Base-by-base conservation (phyloP, 2,113 vertebrate species). In the Carollia perspicillata region DNA sequence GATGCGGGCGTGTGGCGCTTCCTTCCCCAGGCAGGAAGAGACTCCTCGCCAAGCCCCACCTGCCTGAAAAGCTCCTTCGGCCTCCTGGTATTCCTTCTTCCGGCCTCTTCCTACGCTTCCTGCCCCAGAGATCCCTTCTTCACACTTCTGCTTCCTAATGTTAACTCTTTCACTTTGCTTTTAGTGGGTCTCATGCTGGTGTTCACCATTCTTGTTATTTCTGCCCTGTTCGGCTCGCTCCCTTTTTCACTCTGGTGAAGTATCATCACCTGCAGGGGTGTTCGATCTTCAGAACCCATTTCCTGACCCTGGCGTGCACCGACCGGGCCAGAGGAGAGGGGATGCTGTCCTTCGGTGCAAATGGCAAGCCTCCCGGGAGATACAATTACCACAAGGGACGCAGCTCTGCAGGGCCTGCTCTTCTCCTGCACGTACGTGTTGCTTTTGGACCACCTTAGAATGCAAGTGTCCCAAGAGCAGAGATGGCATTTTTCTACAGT, bases 301-400 rank as follows among this genome's bases (percentile, higher is more conserved):
- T 28, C 58, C 58, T 1, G 58, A 60, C 58, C 3, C 23, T 1
- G 26, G 2, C 1, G 22, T 3, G 7, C 55, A 23, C 58, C 6
- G 10, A 23, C 58, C 3, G 58, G 58, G 58, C 26, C 58, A 28
- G 58, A 60, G 53, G 35, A 68, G 37, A 55, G 10, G 33, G 53
- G 18, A 11, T 49, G 66, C 3, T 4, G 28, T 20, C 11, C 42
- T 40, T 9, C 22, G n/a, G 28, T 63, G 42, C 37, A 42, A 16
- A 12, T 0, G 7, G 66, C 23, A n/a, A 26, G 47, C 8, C 10
- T 8, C 33, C 13, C 2, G 23, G 10, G 94, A 83, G 35, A 49
- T 0, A 7, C 6, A 37, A n/a, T 8, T 12, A 22, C 44, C 40
- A 44, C 0, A 4, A 30, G 47, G 63, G 33, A 20, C 3, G 18